Conservation (phyloP, 2,113 vertebrate species). For the Alligator mississippiensis region DNA sequence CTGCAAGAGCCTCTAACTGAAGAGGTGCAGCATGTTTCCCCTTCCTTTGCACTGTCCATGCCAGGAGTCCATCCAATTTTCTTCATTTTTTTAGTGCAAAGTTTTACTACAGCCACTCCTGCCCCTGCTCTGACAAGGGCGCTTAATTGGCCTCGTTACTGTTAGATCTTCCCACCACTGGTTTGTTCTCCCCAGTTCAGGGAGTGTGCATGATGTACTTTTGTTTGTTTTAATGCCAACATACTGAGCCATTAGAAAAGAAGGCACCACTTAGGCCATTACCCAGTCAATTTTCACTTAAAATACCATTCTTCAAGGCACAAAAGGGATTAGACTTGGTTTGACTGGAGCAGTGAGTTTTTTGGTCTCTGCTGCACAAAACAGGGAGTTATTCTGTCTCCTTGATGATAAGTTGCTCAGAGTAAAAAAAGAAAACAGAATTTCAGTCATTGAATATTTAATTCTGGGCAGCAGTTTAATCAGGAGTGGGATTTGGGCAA, state of each 20-base stretch:
- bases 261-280: constrained; percentile 73
- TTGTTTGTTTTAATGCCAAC: constrained; percentile 70
- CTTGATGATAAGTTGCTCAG: constrained; percentile 72
- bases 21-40: not conserved
- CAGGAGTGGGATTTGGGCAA: constrained; percentile 85
- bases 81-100: not conserved
- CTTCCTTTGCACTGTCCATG: not conserved
- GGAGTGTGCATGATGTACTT: not conserved
- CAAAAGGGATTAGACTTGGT: constrained; percentile 65
- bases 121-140: not conserved
- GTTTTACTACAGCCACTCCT: not conserved
- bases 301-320: constrained; percentile 72
- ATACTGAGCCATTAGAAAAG: constrained; percentile 64
- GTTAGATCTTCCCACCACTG: not conserved
- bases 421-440: constrained; percentile 78
- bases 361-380: constrained; percentile 67
- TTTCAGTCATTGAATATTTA: constrained; percentile 84
- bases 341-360: constrained; percentile 57
- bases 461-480: constrained; percentile 84
- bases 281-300: constrained; percentile 76
- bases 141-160: constrained; percentile 28
- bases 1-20: not conserved
- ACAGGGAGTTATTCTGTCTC: constrained; percentile 68
- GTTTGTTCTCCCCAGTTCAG: constrained; percentile 27
- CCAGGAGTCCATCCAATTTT: not conserved